These are phyloP conservation scores for Elaphurus davidianus DNA, from an alignment of 2,113 vertebrate species.

Conservation along the genomic window DNA sequence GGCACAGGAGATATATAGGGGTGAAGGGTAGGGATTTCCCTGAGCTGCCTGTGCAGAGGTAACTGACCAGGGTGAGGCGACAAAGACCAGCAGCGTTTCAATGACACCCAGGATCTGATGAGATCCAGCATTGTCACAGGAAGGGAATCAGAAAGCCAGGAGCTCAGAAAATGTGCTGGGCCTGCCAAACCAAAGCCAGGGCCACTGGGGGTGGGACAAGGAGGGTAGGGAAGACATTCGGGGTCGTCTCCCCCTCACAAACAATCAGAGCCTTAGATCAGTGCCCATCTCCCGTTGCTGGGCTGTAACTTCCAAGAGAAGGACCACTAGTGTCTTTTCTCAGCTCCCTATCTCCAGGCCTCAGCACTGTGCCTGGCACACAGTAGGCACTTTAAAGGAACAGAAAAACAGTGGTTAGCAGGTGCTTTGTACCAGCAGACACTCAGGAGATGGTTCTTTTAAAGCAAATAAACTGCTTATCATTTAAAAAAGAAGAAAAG, in stretches of 20 bases:
- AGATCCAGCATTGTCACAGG: background rate
- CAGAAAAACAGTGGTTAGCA: background rate
- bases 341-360: background rate
- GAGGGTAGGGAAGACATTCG: background rate
- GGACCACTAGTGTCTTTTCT: background rate
- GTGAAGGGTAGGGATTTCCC: background rate
- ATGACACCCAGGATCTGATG: background rate
- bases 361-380: background rate
- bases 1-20: background rate
- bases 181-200: background rate
- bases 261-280: background rate
- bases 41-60: background rate
- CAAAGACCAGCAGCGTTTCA: background rate
- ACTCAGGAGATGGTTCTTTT: background rate
- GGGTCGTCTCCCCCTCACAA: background rate
- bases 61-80: background rate
- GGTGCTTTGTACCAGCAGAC: background rate
- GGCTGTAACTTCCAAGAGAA: background rate
- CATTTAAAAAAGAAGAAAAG: background rate
- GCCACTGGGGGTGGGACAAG: background rate
- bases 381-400: background rate
- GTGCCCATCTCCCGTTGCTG: background rate
- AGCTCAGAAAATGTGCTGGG: background rate
- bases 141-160: background rate
- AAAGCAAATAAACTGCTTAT: constrained; percentile 5